Base-by-base conservation (phyloP, 2,113 vertebrate genomes). In the Panthera leo region DNA sequence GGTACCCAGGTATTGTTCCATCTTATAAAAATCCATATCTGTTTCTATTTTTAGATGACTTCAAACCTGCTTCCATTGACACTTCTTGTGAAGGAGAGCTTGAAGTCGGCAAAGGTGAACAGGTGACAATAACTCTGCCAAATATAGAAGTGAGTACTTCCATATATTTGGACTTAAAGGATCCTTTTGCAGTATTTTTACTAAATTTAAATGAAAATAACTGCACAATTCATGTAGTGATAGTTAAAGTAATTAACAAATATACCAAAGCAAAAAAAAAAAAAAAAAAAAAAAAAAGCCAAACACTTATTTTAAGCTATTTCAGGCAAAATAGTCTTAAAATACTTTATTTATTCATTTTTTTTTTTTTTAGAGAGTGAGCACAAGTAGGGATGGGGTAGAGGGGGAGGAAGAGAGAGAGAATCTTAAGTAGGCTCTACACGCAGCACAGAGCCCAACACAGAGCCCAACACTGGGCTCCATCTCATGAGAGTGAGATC, bases 21-120 rank as follows among this genome's bases (percentile, higher is more conserved):
- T 73, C n/a, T 95, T 85, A 58, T 29, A 86, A 94, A 96, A 85
- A 55, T 45, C 27, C 27, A 25, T 63, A 34, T 91, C 95, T 89
- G 6, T 16, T 92, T 98, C 94, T 97, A 1, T 80, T 85, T 87
- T 89, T 98, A 99, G 99, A 99, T 99, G 99, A 99, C 98, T 99
- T 99, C 98, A 99, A 99, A 97, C 99, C 99, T 97, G 99, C 99
- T 27, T 99, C 99, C 82, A 99, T 99, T 98, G 99, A 99, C 95
- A 99, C 99, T 31, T 98, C 99, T 36, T 99, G 99, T 98, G 99
- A 99, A 99, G 99, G 99, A 67, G 99, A 99, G 39, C 99, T 99
- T 85, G 99, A 99, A 98, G 99, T 99, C 51, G 99, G 99, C 93
- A 99, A 99, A 99, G 99, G 99, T 98, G 99, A 99, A 98, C 99